phyloP scores from a whole-genome alignment of 2,797 vertebrate species.

The Botia kubotai region DNA sequence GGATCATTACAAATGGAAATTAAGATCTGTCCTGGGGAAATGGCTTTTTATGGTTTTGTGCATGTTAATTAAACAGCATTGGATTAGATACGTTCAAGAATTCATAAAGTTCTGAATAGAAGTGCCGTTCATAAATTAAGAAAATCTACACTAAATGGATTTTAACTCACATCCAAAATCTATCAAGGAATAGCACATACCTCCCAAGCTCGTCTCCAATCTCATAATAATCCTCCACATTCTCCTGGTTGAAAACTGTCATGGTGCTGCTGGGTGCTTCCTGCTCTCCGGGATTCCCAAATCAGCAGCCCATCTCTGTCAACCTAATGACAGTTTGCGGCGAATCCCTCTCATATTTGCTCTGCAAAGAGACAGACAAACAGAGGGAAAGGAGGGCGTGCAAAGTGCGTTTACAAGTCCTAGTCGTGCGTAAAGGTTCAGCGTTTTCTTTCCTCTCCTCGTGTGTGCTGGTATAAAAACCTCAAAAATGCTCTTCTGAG shows the following conservation, averaged over 20 bases:
- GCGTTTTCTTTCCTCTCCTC: conserved; percentile 10
- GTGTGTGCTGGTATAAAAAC: not conserved
- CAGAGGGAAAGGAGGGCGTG: not conserved
- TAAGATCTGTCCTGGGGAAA: conserved; percentile 15
- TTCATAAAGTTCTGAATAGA: not conserved
- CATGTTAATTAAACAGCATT: not conserved
- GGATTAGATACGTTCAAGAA: not conserved
- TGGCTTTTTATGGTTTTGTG: not conserved
- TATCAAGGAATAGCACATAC: conserved; percentile 64
- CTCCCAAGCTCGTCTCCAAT: conserved; percentile 87
- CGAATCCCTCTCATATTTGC: conserved; percentile 63
- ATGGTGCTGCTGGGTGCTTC: conserved; percentile 77
- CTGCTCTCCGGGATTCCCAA: conserved; percentile 68
- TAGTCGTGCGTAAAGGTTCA: conserved; percentile 1
- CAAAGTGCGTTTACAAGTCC: not conserved
- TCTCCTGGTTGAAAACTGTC: conserved; percentile 87
- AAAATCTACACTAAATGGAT: not conserved
- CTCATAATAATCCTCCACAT: conserved; percentile 87
- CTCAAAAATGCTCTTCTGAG: not conserved
- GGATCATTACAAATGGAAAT: conserved; percentile 19
- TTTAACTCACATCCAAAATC: conserved; percentile 34
- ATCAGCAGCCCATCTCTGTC: conserved; percentile 68
- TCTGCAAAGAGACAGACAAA: conserved; percentile 35
- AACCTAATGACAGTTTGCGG: conserved; percentile 64
- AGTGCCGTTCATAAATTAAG: not conserved